These are phyloP conservation scores for Perca flavescens DNA, from an alignment of 2,113 vertebrate genomes.

Conservation along the genomic window DNA sequence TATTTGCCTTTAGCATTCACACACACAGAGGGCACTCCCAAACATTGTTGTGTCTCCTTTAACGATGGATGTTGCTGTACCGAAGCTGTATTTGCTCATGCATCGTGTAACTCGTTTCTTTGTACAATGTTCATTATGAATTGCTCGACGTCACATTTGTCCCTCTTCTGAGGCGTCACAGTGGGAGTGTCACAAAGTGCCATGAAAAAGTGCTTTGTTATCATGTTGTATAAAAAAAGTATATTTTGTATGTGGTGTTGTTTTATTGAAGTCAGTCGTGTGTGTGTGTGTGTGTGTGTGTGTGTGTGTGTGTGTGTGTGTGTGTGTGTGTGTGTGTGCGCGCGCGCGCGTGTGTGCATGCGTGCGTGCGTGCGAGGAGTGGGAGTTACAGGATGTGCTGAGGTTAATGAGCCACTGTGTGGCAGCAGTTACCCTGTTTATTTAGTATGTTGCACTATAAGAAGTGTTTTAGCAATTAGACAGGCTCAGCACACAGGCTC, in stretches of 20 bases:
- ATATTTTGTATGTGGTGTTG: slow-evolving; percentile 80
- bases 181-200: slow-evolving; percentile 82
- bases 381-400: slow-evolving; percentile 53
- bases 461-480: neutral
- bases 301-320: slow-evolving; percentile 35
- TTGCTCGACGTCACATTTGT: slow-evolving; percentile 70
- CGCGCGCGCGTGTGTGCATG: slow-evolving; percentile 17
- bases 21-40: slow-evolving; percentile 14
- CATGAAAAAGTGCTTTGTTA: slow-evolving; percentile 81
- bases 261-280: slow-evolving; percentile 68
- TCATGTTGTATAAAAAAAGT: slow-evolving; percentile 73
- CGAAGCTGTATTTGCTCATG: slow-evolving; percentile 59
- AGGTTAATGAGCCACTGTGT: slow-evolving; percentile 73
- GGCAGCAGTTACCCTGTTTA: slow-evolving; percentile 72
- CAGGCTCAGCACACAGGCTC: neutral
- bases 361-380: neutral
- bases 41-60: slow-evolving; percentile 42
- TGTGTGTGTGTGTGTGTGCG: too few relatives aligned
- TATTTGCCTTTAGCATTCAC: slow-evolving; percentile 6
- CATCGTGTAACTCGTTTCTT: slow-evolving; percentile 55
- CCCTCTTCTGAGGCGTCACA: slow-evolving; percentile 54
- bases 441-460: neutral
- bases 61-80: slow-evolving; percentile 56
- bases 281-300: slow-evolving; percentile 40
- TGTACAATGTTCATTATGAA: slow-evolving; percentile 68